Percentiles rank a stretch among this genome's conserved stretches.
phyloP scores from a whole-genome alignment of 2,888 invertebrate species.

The Athrips mouffetella region DNA sequence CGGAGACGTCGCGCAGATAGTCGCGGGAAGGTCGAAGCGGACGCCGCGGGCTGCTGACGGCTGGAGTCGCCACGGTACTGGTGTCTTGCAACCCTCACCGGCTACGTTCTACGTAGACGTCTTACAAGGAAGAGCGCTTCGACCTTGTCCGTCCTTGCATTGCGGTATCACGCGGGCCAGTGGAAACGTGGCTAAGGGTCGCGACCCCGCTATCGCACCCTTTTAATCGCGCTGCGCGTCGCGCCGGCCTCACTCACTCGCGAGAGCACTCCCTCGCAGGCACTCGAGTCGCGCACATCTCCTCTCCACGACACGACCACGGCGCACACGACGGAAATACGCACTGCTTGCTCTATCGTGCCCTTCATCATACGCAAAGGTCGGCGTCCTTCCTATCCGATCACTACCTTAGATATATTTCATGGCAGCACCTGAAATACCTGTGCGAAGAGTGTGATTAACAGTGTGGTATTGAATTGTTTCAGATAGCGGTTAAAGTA shows the following conservation, averaged over 20 bases:
- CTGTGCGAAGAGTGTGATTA: background rate
- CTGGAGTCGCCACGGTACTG: conserved; percentile 7
- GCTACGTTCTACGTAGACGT: conserved; percentile 14
- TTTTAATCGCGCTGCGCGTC: conserved; percentile 51
- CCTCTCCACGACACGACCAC: background rate
- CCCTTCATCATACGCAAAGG: conserved; percentile 2
- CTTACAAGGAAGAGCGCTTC: conserved; percentile 38
- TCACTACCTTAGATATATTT: background rate
- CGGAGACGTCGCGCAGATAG: conserved; percentile 33
- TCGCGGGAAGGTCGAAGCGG: conserved; percentile 47
- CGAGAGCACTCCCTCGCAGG: conserved; percentile 37
- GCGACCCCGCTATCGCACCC: conserved; percentile 61
- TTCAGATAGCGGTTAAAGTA: conserved; percentile 5
- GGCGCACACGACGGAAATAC: too few species aligned
- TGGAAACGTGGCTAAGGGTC: conserved; percentile 53
- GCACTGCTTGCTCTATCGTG: background rate
- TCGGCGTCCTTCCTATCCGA: background rate
- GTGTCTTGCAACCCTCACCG: conserved; percentile 10
- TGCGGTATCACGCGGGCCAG: conserved; percentile 45
- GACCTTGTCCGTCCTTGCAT: conserved; percentile 69
- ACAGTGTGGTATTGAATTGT: background rate
- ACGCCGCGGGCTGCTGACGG: conserved; percentile 25
- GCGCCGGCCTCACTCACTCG: conserved; percentile 53
- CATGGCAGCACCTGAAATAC: background rate
- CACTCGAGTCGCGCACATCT: conserved; percentile 7